Evolutionary conservation across 2,797 vertebrate species (phyloP).

Genomic region (Cirrhinus molitorella): DNA sequence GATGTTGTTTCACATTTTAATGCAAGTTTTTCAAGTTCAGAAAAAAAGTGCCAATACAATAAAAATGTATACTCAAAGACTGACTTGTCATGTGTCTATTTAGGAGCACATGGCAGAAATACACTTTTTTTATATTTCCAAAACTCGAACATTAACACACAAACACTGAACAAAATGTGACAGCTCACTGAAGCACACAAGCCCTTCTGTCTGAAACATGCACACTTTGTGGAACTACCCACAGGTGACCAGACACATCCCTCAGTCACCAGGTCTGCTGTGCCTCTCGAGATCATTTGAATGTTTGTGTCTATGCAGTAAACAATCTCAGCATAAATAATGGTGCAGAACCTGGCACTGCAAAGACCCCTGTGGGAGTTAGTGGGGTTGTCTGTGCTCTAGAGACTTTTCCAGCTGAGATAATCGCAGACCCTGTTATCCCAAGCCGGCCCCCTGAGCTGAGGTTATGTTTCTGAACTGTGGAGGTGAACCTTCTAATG

Average conservation of each 20-base stretch:
- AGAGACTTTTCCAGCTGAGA: not conserved
- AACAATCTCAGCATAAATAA: slow-evolving; percentile 43
- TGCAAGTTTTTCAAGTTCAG: not conserved
- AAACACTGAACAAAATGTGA: not conserved
- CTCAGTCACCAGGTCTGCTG: not conserved
- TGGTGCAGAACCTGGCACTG: not conserved
- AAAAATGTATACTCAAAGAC: not conserved
- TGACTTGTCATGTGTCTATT: slow-evolving; percentile 8
- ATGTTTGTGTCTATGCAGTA: not conserved
- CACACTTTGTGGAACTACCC: slow-evolving; percentile 4
- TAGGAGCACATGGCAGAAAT: not conserved
- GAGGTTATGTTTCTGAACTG: slow-evolving; percentile 24
- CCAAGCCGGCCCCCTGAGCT: not conserved
- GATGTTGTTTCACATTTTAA: not conserved
- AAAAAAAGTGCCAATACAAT: not conserved
- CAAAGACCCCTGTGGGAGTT: slow-evolving; percentile 18
- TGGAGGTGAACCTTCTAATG: slow-evolving; percentile 8
- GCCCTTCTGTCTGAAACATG: not conserved
- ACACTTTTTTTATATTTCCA: not conserved
- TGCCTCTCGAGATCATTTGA: not conserved
- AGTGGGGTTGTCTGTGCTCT: not conserved
- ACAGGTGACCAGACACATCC: slow-evolving; percentile 16
- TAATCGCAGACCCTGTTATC: not conserved
- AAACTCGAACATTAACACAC: not conserved
- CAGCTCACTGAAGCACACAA: slow-evolving; percentile 15